Evolutionary conservation across 2,888 invertebrate genomes (phyloP).

Genomic region (Drosophila phalerata): DNA sequence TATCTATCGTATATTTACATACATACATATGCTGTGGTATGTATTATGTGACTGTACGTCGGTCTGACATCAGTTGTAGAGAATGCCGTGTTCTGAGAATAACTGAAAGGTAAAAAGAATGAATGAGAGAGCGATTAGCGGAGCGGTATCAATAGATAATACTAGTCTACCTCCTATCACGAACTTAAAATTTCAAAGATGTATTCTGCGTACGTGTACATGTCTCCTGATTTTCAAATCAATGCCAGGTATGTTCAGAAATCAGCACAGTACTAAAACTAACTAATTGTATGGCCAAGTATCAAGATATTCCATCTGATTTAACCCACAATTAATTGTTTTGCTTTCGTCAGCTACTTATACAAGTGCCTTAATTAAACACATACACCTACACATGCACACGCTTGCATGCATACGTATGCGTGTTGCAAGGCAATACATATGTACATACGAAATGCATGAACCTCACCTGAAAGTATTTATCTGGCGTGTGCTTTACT

Average conservation of each 20-base stretch:
- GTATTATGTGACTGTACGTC: slow-evolving; percentile 33
- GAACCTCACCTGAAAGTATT: slow-evolving; percentile 42
- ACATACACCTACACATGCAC: slow-evolving; percentile 3
- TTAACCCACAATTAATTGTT: slow-evolving; percentile 13
- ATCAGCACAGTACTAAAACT: not conserved
- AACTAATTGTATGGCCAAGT: not conserved
- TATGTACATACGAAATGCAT: slow-evolving; percentile 8
- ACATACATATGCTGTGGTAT: slow-evolving; percentile 39
- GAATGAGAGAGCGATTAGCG: slow-evolving; percentile 36
- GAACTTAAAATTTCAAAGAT: slow-evolving; percentile 60
- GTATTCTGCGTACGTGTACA: slow-evolving; percentile 74
- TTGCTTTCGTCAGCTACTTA: slow-evolving; percentile 36
- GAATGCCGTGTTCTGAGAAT: slow-evolving; percentile 32
- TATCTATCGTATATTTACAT: slow-evolving; percentile 25
- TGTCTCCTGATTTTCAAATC: slow-evolving; percentile 48
- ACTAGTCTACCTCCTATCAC: slow-evolving; percentile 44
- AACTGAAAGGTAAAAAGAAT: slow-evolving; percentile 54
- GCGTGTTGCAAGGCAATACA: slow-evolving; percentile 13
- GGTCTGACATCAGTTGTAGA: slow-evolving; percentile 44
- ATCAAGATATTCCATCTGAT: not conserved
- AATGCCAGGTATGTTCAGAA: slow-evolving; percentile 30
- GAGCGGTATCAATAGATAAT: slow-evolving; percentile 46
- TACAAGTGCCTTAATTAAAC: slow-evolving; percentile 15
- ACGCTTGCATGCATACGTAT: not conserved
- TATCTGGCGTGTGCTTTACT: slow-evolving; percentile 11